phyloP scores from a whole-genome alignment of 2,113 vertebrate genomes.

The Mesocricetus auratus region DNA sequence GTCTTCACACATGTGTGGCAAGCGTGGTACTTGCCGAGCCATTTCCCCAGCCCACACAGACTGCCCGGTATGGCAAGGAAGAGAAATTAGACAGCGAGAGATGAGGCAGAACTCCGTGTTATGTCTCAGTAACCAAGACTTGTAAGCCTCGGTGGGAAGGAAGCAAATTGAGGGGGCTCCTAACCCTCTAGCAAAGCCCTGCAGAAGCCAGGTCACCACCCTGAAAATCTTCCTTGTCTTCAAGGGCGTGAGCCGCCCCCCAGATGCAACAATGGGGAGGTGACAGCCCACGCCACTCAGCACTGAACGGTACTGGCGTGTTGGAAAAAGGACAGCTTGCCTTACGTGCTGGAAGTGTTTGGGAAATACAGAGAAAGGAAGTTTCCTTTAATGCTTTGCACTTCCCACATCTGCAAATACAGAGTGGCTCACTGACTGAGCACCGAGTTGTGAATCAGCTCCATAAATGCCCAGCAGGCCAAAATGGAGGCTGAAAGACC shows the following conservation, averaged over 20 bases:
- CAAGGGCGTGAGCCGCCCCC: background rate
- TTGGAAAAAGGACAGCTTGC: background rate
- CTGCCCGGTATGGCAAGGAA: background rate
- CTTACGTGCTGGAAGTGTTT: constrained; percentile 52
- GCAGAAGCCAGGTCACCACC: background rate
- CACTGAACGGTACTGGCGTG: background rate
- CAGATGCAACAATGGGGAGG: background rate
- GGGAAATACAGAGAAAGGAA: constrained; percentile 30
- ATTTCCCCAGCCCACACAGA: background rate
- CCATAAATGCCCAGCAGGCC: background rate
- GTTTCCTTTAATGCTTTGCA: background rate
- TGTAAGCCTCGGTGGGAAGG: background rate
- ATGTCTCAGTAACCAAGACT: background rate
- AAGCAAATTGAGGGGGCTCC: background rate
- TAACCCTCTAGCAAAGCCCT: background rate
- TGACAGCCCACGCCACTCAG: background rate
- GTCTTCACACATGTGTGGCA: background rate
- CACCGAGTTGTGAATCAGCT: background rate
- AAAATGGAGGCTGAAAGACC: background rate
- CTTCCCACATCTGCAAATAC: constrained; percentile 3
- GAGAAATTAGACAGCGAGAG: background rate
- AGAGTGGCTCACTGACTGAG: constrained; percentile 41
- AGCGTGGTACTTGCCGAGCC: background rate
- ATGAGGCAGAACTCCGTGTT: background rate
- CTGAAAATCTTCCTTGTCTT: background rate